Evolutionary conservation across 37 sponge, comb jelly and placozoan species (phyloP).

Genomic region (Cliona cf. orientalis): DNA sequence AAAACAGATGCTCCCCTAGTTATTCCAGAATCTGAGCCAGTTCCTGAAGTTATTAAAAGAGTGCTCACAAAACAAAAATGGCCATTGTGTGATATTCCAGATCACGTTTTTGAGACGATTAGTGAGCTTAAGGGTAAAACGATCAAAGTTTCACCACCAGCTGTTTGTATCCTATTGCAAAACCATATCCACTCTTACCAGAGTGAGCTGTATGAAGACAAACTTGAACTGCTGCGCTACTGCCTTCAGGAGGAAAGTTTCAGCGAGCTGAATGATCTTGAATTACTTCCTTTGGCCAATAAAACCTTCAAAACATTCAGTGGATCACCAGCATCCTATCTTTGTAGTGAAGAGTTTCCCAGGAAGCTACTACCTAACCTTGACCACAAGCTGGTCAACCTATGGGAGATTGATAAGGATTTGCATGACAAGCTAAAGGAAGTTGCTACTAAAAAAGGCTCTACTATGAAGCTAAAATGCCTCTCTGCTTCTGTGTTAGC

Average conservation of each 20-base stretch:
- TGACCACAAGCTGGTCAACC: slow-evolving; percentile 12
- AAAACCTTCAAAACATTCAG: slow-evolving; percentile 36
- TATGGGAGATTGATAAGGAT: neutral
- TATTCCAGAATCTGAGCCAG: neutral
- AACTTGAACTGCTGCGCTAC: slow-evolving; percentile 50
- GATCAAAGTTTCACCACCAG: slow-evolving; percentile 12
- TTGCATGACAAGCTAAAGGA: slow-evolving; percentile 1
- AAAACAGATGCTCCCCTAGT: neutral
- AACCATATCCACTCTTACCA: slow-evolving; percentile 3
- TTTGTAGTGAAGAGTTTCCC: slow-evolving; percentile 6
- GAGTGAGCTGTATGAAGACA: neutral
- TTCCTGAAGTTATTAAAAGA: neutral
- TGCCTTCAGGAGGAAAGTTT: slow-evolving; percentile 45
- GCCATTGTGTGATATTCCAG: slow-evolving; percentile 19
- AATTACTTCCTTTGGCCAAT: slow-evolving; percentile 52
- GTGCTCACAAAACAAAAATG: neutral
- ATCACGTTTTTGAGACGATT: slow-evolving; percentile 13
- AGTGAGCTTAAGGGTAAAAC: neutral
- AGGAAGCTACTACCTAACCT: slow-evolving; percentile 36
- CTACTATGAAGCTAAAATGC: slow-evolving; percentile 2
- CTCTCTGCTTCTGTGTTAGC: neutral
- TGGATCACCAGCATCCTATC: neutral
- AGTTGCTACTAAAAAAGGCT: slow-evolving; percentile 20
- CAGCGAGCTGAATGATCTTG: slow-evolving; percentile 26
- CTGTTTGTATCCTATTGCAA: neutral